Evolutionary conservation across 2,797 vertebrate species (phyloP), one percentile per base, ranked within the genome.

Genomic region (Cossypha heuglini): DNA sequence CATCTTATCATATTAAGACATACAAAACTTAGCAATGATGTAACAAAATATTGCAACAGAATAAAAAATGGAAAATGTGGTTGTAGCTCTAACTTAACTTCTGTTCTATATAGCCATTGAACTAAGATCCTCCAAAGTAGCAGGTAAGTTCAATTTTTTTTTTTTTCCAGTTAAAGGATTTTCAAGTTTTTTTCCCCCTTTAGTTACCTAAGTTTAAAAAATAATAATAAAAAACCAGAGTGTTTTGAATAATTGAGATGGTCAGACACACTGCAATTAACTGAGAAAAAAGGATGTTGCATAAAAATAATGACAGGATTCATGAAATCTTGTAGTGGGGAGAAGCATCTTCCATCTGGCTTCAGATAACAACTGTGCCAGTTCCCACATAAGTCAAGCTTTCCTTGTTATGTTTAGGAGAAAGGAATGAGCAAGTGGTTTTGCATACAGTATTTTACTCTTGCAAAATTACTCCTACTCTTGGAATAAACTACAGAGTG

Each of bases 401-500:
- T 6, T 59, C 54, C 64, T 86, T 91, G 24, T 57, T 92, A 71
- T 66, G 89, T 45, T 91, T 71, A 90, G 66, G 86, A 85, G 63
- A 68, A 73, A 45, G 42, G 54, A 75, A 67, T 62, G 75, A 81
- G 37, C 1, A 17, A 89, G 88, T 76, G 94, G 63, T 96, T 98
- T 97, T 97, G 94, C 94, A 93, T 95, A 90, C 20, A 13, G 25
- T 91, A 84, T 95, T 94, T 93, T 94, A 79, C 95, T 93, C 91
- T 83, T 93, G 84, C 86, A 88, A 90, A 96, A 93, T 88, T 93
- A 90, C 67, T 96, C 59, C 58, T 75, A 46, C 63, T 95, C 74
- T 95, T 69, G 69, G 91, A 95, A 92, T 95, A 97, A 97, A 91
- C 94, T 93, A 63, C 58, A 22, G 94, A 97, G 96, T 96, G 95